phyloP scores from a whole-genome alignment of 2,797 vertebrate genomes.

The Coluber constrictor region DNA sequence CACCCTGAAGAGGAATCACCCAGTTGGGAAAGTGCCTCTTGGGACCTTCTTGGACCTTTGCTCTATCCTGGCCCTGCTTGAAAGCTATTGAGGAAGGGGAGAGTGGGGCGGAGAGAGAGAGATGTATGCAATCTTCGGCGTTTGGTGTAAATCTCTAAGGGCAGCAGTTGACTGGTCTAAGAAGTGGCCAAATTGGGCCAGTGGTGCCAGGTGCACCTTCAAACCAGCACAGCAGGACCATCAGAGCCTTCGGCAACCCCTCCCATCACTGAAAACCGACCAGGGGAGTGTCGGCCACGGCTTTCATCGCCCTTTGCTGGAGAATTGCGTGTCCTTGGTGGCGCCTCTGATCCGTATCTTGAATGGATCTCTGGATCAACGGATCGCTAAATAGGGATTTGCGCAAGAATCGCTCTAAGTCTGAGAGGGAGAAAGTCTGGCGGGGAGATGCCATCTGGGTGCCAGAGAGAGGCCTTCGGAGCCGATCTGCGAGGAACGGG shows the following conservation, averaged over 20 bases:
- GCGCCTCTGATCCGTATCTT: neutral
- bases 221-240: neutral
- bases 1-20: neutral
- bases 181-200: neutral
- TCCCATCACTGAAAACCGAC: neutral
- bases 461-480: neutral
- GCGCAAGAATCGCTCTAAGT: neutral
- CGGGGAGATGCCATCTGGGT: neutral
- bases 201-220: neutral
- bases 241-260: neutral
- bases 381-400: neutral
- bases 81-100: neutral
- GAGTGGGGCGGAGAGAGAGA: rapidly evolving
- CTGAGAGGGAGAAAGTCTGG: neutral
- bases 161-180: neutral
- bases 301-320: neutral
- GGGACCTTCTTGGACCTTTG: neutral
- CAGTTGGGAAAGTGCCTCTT: neutral
- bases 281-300: neutral
- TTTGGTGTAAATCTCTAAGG: neutral
- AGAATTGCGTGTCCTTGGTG: neutral
- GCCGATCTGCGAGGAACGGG: neutral
- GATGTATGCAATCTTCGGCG: neutral
- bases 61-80: neutral
- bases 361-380: neutral